A percentile compares a stretch with the other conserved stretches of the same genome.
Conservation (phyloP, 2,888 invertebrate genomes). For the Drosophila prolongata region DNA sequence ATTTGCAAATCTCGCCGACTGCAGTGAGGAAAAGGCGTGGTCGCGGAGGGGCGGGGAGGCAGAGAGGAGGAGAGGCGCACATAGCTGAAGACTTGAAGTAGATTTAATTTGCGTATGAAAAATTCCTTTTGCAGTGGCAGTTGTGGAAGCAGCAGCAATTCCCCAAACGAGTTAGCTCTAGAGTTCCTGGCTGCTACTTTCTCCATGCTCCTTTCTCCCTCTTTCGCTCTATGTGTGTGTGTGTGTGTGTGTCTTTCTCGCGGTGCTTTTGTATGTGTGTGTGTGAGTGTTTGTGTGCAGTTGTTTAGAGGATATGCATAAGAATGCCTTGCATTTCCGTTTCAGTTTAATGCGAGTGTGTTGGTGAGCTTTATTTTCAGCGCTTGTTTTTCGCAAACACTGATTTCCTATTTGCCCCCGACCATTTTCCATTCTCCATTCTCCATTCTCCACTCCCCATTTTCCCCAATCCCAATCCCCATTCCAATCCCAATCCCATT, state of each 20-base stretch:
- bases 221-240: conserved; percentile 8
- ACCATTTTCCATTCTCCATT: background rate
- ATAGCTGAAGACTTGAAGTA: conserved; percentile 59
- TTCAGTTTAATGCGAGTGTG: conserved; percentile 60
- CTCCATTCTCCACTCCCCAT: background rate
- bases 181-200: conserved; percentile 25
- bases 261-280: conserved; percentile 3
- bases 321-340: conserved; percentile 81
- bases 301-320: conserved; percentile 80
- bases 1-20: conserved; percentile 60
- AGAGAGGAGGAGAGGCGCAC: conserved; percentile 4
- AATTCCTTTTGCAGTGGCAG: conserved; percentile 61
- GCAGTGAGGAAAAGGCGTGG: conserved; percentile 21
- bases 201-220: conserved; percentile 22
- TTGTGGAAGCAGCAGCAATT: conserved; percentile 47
- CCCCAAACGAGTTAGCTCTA: conserved; percentile 64
- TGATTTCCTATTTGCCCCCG: conserved; percentile 66
- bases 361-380: conserved; percentile 47
- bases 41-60: conserved; percentile 1
- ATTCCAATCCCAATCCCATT: conserved; percentile 17
- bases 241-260: conserved; percentile 1
- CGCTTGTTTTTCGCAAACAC: conserved; percentile 64
- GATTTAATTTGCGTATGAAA: conserved; percentile 78
- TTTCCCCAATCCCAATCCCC: conserved; percentile 10
- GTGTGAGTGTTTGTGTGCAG: conserved; percentile 38